Evolutionary conservation across 1,140 invertebrate species (phyloP).

Genomic region (Ostrea edulis): DNA sequence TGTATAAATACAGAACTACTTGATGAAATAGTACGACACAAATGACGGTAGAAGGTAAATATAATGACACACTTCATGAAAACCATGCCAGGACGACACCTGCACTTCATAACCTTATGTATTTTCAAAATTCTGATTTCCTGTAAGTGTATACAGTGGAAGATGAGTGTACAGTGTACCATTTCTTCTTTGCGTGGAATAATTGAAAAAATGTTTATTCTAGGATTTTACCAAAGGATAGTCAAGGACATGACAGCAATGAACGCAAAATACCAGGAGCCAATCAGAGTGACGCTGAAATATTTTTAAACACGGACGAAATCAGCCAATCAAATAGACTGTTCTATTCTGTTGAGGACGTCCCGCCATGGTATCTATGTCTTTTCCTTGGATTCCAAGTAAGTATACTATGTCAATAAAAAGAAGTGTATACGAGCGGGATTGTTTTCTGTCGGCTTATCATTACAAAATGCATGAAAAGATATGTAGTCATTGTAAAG

Average conservation of each 20-base stretch:
- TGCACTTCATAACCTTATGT: no score
- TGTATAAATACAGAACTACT: no score
- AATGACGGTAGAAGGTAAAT: no score
- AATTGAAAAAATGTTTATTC: background rate
- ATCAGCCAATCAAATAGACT: slow-evolving; percentile 3
- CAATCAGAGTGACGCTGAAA: background rate
- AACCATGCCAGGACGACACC: no score
- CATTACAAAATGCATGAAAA: slow-evolving; percentile 74
- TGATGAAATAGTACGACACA: no score
- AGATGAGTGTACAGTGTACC: background rate
- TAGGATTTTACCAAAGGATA: background rate
- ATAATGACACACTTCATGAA: no score
- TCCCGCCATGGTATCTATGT: slow-evolving; percentile 91
- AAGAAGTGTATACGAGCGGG: no score
- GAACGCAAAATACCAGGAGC: background rate
- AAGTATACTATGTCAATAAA: slow-evolving; percentile 51
- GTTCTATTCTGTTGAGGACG: slow-evolving; percentile 89
- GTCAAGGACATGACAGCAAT: background rate
- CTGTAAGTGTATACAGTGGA: background rate
- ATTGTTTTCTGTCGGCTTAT: background rate
- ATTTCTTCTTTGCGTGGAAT: background rate
- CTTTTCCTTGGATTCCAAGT: slow-evolving; percentile 91
- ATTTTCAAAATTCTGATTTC: no score
- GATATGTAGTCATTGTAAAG: slow-evolving; percentile 93
- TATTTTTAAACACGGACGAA: background rate